Evolutionary conservation across 1,140 invertebrate genomes (phyloP).

Genomic region (Drosophila equinoxialis): DNA sequence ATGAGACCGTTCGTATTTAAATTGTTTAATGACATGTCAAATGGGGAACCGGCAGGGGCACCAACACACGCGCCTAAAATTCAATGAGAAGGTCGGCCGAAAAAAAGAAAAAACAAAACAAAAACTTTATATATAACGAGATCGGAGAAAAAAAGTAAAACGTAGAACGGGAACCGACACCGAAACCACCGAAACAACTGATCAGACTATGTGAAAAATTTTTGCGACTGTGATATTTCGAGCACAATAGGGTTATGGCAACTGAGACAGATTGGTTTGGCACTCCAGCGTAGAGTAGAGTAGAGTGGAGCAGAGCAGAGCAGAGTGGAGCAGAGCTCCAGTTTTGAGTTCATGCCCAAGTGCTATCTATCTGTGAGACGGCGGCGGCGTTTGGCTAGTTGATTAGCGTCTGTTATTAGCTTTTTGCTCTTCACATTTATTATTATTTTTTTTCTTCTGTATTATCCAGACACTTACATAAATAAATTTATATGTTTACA

Average conservation of each 20-base stretch:
- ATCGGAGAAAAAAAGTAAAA: neutral
- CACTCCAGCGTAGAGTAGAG: neutral
- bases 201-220: slow-evolving; percentile 11
- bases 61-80: slow-evolving; percentile 4
- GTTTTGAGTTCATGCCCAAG: slow-evolving; percentile 3
- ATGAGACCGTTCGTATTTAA: slow-evolving; percentile 46
- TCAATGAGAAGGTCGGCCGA: slow-evolving; percentile 15
- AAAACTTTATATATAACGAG: neutral
- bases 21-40: slow-evolving; percentile 68
- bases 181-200: neutral
- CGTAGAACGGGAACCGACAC: neutral
- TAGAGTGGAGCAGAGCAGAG: neutral
- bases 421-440: slow-evolving; percentile 20
- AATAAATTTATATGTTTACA: slow-evolving; percentile 24
- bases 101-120: neutral
- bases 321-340: slow-evolving; percentile 33
- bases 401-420: slow-evolving; percentile 65
- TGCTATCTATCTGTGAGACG: slow-evolving; percentile 41
- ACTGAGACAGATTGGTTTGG: neutral
- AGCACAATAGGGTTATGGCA: neutral
- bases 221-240: slow-evolving; percentile 12
- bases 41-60: neutral
- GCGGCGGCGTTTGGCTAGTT: slow-evolving; percentile 54
- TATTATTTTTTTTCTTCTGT: slow-evolving; percentile 3
- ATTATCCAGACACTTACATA: slow-evolving; percentile 32